Evolutionary conservation across 2,888 invertebrate genomes (phyloP).

Genomic region (Margaritifera margaritifera): DNA sequence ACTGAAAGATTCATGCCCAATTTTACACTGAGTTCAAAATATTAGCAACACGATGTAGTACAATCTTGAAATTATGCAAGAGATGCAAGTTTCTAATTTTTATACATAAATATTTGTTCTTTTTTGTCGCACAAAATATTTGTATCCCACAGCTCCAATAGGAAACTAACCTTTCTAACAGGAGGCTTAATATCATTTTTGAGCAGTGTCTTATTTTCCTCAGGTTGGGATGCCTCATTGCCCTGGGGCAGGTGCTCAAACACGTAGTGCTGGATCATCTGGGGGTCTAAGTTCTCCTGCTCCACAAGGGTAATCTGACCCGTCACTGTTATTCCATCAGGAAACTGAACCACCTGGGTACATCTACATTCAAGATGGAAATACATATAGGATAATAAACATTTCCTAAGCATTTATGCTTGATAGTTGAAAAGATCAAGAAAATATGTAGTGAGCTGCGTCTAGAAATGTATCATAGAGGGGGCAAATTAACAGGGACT

Average conservation of each 20-base stretch:
- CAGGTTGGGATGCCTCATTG: constrained; percentile 13
- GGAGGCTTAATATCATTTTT: constrained; percentile 52
- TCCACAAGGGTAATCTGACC: constrained; percentile 50
- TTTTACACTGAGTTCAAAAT: too few species aligned
- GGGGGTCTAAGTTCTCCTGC: constrained; percentile 51
- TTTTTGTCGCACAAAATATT: too few species aligned
- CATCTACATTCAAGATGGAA: neutral
- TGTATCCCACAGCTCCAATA: too few species aligned
- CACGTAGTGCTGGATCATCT: constrained; percentile 42
- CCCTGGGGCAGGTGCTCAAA: constrained; percentile 41
- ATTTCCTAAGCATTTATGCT: neutral
- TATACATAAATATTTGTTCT: too few species aligned
- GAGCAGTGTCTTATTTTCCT: constrained; percentile 34
- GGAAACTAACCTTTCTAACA: constrained; percentile 58
- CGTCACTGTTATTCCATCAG: constrained; percentile 20
- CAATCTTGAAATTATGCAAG: too few species aligned
- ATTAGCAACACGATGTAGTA: too few species aligned
- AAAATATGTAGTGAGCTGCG: neutral
- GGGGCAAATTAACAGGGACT: too few species aligned
- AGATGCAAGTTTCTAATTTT: too few species aligned
- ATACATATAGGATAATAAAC: too few species aligned
- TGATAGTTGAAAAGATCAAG: neutral
- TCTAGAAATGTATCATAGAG: neutral
- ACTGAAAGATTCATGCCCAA: too few species aligned
- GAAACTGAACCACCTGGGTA: constrained; percentile 36